Conservation (phyloP, 2,888 invertebrate species). For the Phragmatobia fuliginosa region DNA sequence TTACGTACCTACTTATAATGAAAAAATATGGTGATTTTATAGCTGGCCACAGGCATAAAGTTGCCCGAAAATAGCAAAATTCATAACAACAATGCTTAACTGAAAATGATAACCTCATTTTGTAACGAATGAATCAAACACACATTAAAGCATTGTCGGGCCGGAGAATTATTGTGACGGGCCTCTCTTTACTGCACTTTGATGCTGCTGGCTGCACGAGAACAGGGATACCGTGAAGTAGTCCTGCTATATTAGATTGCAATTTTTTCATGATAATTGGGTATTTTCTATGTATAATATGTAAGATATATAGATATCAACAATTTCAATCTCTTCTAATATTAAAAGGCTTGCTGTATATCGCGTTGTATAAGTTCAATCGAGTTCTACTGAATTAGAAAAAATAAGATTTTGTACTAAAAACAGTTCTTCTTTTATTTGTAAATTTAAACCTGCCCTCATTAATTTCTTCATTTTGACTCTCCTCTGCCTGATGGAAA, state of each 20-base stretch:
- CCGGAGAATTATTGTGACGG: slow-evolving; percentile 84
- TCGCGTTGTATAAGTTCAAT: no score
- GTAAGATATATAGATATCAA: no score
- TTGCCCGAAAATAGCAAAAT: slow-evolving; percentile 74
- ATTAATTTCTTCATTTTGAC: no score
- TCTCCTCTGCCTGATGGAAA: no score
- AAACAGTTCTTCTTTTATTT: no score
- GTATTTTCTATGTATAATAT: no score
- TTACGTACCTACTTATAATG: no score
- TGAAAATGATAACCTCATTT: slow-evolving; percentile 86
- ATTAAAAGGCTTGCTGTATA: no score
- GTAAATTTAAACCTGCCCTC: no score
- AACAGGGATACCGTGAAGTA: slow-evolving; percentile 52
- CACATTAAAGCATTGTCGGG: slow-evolving; percentile 85
- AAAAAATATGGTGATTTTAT: slow-evolving; percentile 47
- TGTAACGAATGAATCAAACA: slow-evolving; percentile 84
- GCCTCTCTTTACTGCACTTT: slow-evolving; percentile 82
- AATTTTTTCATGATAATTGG: background rate
- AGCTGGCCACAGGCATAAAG: slow-evolving; percentile 41
- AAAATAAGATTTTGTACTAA: no score
- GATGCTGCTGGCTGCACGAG: slow-evolving; percentile 68
- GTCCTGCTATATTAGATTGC: background rate
- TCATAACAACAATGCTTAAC: slow-evolving; percentile 74
- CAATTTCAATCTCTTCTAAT: no score
- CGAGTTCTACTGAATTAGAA: no score